These are phyloP conservation scores for Meghimatium bilineatum DNA, from an alignment of 2,888 invertebrate genomes.

Conservation along the genomic window DNA sequence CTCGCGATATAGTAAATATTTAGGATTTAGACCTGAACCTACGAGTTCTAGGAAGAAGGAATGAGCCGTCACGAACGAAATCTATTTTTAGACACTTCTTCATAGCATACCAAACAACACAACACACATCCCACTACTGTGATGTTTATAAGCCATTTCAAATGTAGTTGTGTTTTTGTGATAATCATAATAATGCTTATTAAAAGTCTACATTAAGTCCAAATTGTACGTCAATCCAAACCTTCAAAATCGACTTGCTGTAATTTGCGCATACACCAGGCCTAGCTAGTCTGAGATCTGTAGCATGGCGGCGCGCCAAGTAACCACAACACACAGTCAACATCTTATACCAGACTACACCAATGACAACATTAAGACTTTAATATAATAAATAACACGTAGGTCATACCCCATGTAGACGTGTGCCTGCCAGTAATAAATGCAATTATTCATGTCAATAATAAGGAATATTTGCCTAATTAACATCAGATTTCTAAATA, in stretches of 20 bases:
- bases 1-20: too few relatives aligned
- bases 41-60: not conserved
- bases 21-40: too few relatives aligned
- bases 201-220: not conserved
- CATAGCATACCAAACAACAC: not conserved
- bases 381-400: not conserved
- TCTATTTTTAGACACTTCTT: slow-evolving; percentile 26
- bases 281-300: not conserved
- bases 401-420: not conserved
- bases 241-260: not conserved
- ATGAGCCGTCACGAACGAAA: slow-evolving; percentile 8
- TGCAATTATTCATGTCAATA: not conserved
- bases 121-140: not conserved
- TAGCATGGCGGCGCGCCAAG: slow-evolving; percentile 39
- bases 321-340: slow-evolving; percentile 48
- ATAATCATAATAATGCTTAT: too few relatives aligned
- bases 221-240: not conserved
- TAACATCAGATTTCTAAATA: not conserved
- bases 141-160: not conserved
- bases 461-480: not conserved
- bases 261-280: slow-evolving; percentile 26
- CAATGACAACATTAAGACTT: slow-evolving; percentile 22
- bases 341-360: slow-evolving; percentile 23
- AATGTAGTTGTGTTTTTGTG: too few relatives aligned
- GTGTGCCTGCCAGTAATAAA: not conserved